Evolutionary conservation across 2,113 vertebrate genomes (phyloP).

Genomic region (Apodemus speciosus): DNA sequence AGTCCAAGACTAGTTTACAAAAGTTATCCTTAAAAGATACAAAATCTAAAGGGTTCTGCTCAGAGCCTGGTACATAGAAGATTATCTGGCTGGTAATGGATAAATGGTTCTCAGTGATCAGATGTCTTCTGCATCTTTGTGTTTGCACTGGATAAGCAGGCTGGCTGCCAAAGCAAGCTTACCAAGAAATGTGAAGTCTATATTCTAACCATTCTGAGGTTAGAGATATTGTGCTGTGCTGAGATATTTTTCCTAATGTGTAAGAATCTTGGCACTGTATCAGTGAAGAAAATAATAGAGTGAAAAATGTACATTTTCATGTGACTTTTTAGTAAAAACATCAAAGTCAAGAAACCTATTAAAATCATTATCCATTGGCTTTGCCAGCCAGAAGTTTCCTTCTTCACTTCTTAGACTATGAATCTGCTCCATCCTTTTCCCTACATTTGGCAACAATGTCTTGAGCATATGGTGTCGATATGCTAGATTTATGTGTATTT

Average conservation of each 20-base stretch:
- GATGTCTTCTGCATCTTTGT: neutral
- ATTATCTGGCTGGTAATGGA: neutral
- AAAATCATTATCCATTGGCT: conserved; percentile 56
- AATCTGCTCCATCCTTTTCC: conserved; percentile 17
- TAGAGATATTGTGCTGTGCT: conserved; percentile 30
- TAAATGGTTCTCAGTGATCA: conserved; percentile 20
- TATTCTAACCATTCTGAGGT: neutral
- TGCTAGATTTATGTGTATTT: conserved; percentile 59
- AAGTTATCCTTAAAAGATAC: neutral
- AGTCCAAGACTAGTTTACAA: neutral
- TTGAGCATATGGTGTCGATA: conserved; percentile 38
- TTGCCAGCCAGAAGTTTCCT: conserved; percentile 33
- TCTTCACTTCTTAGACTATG: conserved; percentile 36
- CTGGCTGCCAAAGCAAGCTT: conserved; percentile 24
- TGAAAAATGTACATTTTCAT: conserved; percentile 59
- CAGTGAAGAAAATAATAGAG: conserved; percentile 50
- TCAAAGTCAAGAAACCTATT: conserved; percentile 63
- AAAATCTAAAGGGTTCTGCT: neutral
- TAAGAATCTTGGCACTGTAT: conserved; percentile 59
- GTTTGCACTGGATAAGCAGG: neutral
- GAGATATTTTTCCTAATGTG: conserved; percentile 54
- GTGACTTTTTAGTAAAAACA: conserved; percentile 50
- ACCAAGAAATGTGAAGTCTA: conserved; percentile 64
- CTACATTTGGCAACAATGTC: neutral
- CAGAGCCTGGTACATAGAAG: neutral